Percentiles rank a stretch among this genome's conserved stretches.
Evolutionary conservation across 2,113 vertebrate species (phyloP).

Genomic region (Aphelocoma coerulescens): DNA sequence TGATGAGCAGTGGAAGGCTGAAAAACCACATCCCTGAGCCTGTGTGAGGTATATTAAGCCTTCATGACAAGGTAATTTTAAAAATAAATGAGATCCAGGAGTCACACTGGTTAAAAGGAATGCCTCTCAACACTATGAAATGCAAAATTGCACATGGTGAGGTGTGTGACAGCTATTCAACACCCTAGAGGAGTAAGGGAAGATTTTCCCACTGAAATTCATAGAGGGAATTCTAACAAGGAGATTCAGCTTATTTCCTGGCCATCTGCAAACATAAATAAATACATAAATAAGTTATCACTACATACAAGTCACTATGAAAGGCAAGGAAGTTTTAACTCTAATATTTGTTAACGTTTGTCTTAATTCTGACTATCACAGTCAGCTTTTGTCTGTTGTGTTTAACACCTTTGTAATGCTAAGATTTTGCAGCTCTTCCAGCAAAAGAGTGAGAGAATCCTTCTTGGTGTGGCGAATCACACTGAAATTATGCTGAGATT

Average conservation of each 20-base stretch:
- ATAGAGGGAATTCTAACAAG: neutral
- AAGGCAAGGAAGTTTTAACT: neutral
- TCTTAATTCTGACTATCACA: neutral
- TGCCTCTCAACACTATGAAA: neutral
- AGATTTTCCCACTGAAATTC: neutral
- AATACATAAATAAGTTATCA: neutral
- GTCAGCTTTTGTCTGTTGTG: neutral
- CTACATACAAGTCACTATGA: fast-evolving
- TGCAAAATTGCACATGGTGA: neutral
- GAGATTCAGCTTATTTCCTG: neutral
- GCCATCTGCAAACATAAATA: neutral
- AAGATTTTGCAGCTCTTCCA: neutral
- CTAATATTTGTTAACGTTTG: neutral
- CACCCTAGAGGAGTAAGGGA: neutral
- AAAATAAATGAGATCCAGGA: neutral
- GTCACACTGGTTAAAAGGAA: neutral
- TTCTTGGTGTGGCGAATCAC: neutral
- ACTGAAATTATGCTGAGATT: neutral
- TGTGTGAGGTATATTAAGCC: neutral
- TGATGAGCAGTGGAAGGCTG: neutral
- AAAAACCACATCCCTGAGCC: neutral
- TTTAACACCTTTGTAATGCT: neutral
- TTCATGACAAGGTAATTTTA: neutral
- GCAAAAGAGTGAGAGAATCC: neutral
- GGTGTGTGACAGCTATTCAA: neutral